Percentiles rank a stretch among this genome's conserved stretches.
phyloP scores from a whole-genome alignment of 64 coral and sea anemone genomes.

The Montipora sp. region DNA sequence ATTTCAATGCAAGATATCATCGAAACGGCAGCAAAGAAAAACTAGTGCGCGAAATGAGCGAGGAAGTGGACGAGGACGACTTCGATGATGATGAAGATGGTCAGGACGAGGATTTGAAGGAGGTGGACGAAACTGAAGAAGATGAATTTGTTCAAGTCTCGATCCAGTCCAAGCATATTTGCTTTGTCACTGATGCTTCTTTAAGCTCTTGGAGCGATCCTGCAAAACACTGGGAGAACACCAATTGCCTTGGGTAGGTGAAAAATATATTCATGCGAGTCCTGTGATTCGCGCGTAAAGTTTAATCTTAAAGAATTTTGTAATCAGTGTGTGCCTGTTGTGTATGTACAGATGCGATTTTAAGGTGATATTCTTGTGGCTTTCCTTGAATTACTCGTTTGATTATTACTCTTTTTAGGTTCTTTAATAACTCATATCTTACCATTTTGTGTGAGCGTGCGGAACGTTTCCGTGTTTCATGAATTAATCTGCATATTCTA shows the following conservation, averaged over 20 bases:
- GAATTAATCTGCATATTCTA: too few species aligned
- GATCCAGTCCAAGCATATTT: constrained; percentile 51
- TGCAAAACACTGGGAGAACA: constrained; percentile 25
- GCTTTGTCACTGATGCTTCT: constrained; percentile 77
- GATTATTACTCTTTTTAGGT: too few species aligned
- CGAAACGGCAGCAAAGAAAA: constrained; percentile 63
- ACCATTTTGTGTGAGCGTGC: too few species aligned
- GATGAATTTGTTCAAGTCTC: constrained; percentile 19
- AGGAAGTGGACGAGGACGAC: constrained; percentile 42
- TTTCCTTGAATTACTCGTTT: too few species aligned
- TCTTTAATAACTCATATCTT: too few species aligned
- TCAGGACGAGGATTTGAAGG: constrained; percentile 40
- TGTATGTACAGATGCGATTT: too few species aligned
- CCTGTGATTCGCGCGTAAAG: too few species aligned
- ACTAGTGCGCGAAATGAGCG: constrained; percentile 29
- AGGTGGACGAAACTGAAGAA: not conserved
- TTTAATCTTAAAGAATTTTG: too few species aligned
- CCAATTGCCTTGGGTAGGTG: constrained; percentile 58
- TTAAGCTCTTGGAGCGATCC: constrained; percentile 78
- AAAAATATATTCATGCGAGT: not conserved
- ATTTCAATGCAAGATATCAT: constrained; percentile 38
- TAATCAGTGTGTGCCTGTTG: too few species aligned
- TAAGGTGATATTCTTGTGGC: too few species aligned
- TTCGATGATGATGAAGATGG: constrained; percentile 19
- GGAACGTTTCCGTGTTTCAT: too few species aligned